Conservation (phyloP, 2,888 invertebrate genomes). For the Aphodius granarius region DNA sequence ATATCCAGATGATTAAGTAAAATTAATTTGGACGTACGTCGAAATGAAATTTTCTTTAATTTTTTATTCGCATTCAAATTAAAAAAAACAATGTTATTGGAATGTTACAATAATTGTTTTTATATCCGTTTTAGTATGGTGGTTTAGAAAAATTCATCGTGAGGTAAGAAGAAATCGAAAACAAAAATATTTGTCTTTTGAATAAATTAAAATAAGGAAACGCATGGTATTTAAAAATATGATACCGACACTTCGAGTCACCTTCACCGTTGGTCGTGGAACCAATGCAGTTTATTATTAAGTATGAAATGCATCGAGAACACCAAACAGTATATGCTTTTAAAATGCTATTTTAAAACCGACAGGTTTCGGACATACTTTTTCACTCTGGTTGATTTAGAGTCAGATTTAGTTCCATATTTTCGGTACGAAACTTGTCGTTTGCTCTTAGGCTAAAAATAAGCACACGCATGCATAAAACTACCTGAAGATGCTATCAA, state of each 20-base stretch:
- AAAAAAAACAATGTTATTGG: too few relatives aligned
- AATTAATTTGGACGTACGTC: too few relatives aligned
- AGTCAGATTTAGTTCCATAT: background rate
- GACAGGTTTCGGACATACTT: background rate
- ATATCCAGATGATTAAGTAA: too few relatives aligned
- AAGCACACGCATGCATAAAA: constrained; percentile 21
- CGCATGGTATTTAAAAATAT: constrained; percentile 2
- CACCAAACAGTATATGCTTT: background rate
- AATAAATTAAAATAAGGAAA: constrained; percentile 3
- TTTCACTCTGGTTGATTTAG: background rate
- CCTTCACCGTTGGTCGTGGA: background rate
- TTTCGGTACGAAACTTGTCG: background rate
- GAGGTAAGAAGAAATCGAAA: constrained; percentile 18
- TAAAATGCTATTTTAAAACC: background rate
- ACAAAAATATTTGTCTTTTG: constrained; percentile 27
- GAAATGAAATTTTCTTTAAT: too few relatives aligned
- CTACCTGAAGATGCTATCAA: constrained; percentile 26
- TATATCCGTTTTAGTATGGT: constrained; percentile 18
- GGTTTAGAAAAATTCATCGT: constrained; percentile 7
- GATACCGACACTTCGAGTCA: background rate
- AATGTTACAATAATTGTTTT: constrained; percentile 18
- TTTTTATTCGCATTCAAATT: too few relatives aligned
- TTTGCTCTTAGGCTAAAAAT: constrained; percentile 4
- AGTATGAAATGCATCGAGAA: constrained; percentile 4
- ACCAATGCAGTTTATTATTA: background rate